Base-by-base conservation (phyloP, 30 jellyfish, hydroid and myxozoan species). In the Rhopilema esculentum region DNA sequence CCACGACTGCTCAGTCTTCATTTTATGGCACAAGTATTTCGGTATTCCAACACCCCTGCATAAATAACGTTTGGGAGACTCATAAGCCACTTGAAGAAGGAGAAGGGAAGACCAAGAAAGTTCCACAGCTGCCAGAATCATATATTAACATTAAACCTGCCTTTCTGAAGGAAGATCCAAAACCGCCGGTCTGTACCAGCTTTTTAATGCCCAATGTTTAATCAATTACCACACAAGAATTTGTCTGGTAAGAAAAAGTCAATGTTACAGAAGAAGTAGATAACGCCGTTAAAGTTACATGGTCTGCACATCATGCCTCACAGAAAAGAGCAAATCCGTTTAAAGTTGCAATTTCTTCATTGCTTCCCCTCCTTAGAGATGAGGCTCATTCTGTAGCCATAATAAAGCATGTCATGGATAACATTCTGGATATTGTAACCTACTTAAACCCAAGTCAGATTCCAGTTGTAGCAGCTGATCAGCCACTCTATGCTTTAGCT, bases 401-500 rank as follows among this genome's bases (percentile, higher is more conserved):
- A 80, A 77, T 87, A 72, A 64, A 62, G 27, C 93, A 87, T 66
- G 27, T 72, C 15, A 23, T 87, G 83, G 62, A 75, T 64, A 84
- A 28, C 24, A 61, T 83, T 24, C 77, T 66, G 66, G 22, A 63
- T 31, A 93, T 88, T 68, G 88, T 87, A 18, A 81, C 65, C 16
- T 24, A 22, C 67, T 32, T 88, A 28, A 88, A 88, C 49, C 91
- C 84, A n/a, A 92, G 96, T 0, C 96, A 88, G 51, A 30, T 77
- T 21, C 90, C 95, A 61, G 91, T 86, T 7, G 67, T 77, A 8
- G 66, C 90, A 20, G 30, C 21, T 15, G 95, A 77, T 79, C 96
- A 79, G 88, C 96, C 96, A 64, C 70, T 88, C 63, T 88, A 23
- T 78, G 92, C 87, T 32, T 29, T 88, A 20, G 96, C 90, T 9